phyloP scores from a whole-genome alignment of 2,113 vertebrate genomes.

The Callopanchax toddi region DNA sequence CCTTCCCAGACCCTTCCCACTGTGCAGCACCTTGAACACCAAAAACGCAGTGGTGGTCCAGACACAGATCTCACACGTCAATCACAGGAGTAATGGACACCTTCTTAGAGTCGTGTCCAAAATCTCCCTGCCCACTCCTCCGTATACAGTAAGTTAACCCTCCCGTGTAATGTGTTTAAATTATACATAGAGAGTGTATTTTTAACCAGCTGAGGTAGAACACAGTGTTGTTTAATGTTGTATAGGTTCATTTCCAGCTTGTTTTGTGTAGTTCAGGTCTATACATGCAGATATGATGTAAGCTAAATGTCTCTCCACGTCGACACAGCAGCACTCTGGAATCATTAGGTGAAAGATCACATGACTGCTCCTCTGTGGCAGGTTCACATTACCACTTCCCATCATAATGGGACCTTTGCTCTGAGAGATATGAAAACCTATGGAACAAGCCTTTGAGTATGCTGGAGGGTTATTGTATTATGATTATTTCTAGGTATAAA shows the following conservation, averaged over 20 bases:
- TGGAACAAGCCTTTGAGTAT: conserved; percentile 15
- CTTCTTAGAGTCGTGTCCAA: conserved; percentile 92
- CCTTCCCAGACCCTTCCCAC: conserved; percentile 89
- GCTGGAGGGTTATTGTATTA: conserved; percentile 15
- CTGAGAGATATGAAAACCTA: conserved; percentile 59
- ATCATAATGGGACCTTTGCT: conserved; percentile 69
- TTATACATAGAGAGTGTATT: conserved; percentile 3
- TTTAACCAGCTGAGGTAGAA: conserved; percentile 1
- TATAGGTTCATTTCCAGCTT: conserved; percentile 12
- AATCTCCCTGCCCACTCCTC: conserved; percentile 95
- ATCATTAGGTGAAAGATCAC: conserved; percentile 28
- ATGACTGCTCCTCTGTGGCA: conserved; percentile 12
- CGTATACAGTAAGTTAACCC: conserved; percentile 93
- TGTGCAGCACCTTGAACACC: conserved; percentile 83
- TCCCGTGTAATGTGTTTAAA: conserved; percentile 12
- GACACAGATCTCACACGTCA: conserved; percentile 90
- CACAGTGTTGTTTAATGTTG: conserved; percentile 30
- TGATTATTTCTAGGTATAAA: conserved; percentile 10
- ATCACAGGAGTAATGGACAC: conserved; percentile 86
- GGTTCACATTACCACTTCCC: conserved; percentile 39
- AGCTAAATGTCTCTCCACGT: conserved; percentile 14
- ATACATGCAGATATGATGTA: conserved; percentile 23
- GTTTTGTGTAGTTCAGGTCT: conserved; percentile 22
- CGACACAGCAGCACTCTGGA: conserved; percentile 5
- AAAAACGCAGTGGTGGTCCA: conserved; percentile 92